Percentiles rank a stretch among this genome's conserved stretches.
Evolutionary conservation across 1,140 invertebrate species (phyloP).

Genomic region (Eupristina koningsbergeri): DNA sequence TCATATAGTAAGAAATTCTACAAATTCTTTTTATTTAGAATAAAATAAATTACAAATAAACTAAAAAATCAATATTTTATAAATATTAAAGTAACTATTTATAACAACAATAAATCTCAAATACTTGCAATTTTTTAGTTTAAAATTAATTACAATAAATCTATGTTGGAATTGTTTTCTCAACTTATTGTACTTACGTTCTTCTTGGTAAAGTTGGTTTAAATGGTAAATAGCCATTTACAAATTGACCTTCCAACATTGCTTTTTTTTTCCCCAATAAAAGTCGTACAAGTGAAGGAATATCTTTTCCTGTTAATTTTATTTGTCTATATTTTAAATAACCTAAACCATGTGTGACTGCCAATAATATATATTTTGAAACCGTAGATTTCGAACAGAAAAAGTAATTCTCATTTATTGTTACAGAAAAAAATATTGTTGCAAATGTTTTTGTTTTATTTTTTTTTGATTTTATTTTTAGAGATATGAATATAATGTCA

Average conservation of each 20-base stretch:
- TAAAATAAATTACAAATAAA: conserved; percentile 32
- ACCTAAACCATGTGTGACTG: conserved; percentile 56
- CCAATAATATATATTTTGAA: conserved; percentile 45
- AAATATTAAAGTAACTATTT: not conserved
- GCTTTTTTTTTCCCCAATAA: conserved; percentile 57
- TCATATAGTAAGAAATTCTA: too few species aligned
- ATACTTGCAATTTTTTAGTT: not conserved
- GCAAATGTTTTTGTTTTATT: conserved; percentile 6
- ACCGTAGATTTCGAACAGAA: conserved; percentile 60
- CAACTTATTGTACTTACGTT: conserved; percentile 25
- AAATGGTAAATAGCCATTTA: conserved; percentile 18
- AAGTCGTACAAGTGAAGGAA: conserved; percentile 62
- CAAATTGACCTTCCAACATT: conserved; percentile 14
- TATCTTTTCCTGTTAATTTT: conserved; percentile 61
- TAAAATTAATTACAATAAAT: not conserved
- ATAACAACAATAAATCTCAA: not conserved
- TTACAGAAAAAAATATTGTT: conserved; percentile 59
- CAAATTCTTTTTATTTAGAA: too few species aligned
- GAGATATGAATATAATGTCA: conserved; percentile 55
- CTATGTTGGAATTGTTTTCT: not conserved
- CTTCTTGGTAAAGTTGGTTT: not conserved
- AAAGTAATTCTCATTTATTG: conserved; percentile 59
- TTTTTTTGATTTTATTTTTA: conserved; percentile 50
- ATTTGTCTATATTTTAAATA: conserved; percentile 54
- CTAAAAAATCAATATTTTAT: conserved; percentile 33